Base-by-base conservation (phyloP, 2,113 vertebrate species). In the Lepisosteus oculatus region DNA sequence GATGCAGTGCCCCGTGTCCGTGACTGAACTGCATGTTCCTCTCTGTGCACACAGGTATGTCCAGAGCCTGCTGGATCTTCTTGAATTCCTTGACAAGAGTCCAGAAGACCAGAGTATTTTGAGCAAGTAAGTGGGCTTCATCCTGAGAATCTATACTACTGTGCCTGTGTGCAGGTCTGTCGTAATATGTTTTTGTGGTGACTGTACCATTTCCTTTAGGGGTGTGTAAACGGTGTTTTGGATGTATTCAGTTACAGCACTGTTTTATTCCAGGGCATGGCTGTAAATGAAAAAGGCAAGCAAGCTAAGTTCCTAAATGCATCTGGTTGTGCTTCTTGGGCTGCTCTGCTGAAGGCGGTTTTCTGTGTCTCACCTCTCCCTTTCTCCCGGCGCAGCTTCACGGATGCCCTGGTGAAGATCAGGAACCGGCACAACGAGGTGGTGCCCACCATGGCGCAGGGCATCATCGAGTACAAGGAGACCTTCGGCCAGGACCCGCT, bases 351-450 rank as follows among this genome's bases (percentile, higher is more conserved):
- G 9, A 12, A 55, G 43, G n/a, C 13, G 43, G 17, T 29, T 29
- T 29, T 29, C 0, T 7, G 43, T 71, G 61, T 72, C 42, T 64
- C 15, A 62, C 13, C 47, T 43, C 2, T 71, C 3, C 69, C 7
- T 41, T 47, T 14, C 43, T 14, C 17, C 72, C 43, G 0, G 54
- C 56, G 0, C 80, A 98, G 96, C 74, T 98, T 98, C 83, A 94
- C 94, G 0, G 88, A 93, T 0, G 79, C 94, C 57, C 83, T 98
- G 72, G 89, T 98, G 54, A 96, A 93, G 51, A 96, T 98, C 87
- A 92, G 96, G 61, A 98, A 98, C 92, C 88, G 96, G 51, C 96
- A 98, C 89, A 98, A 98, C 0, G 94, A 98, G 0, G 96, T 98
- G 0, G 95, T 98, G 5, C 95, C 96, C 55, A 98, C 96, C 42